phyloP scores from a whole-genome alignment of 2,113 vertebrate genomes.

The mouse (Mus musculus) region DNA sequence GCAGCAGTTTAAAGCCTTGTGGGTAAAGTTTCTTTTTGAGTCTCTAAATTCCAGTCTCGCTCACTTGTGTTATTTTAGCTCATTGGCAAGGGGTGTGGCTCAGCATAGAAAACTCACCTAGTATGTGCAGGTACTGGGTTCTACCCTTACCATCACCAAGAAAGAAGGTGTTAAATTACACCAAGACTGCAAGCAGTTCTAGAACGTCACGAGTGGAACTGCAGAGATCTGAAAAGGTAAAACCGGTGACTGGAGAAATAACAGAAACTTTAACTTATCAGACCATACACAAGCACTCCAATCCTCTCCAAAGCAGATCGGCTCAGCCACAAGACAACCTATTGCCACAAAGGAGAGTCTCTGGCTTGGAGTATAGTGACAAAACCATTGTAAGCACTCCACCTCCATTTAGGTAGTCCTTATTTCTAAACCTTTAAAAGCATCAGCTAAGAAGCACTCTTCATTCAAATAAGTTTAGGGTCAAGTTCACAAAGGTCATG shows the following conservation, averaged over 20 bases:
- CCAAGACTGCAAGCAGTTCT: background rate
- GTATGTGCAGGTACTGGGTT: background rate
- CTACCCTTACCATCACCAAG: background rate
- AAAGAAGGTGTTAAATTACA: background rate
- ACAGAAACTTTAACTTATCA: background rate
- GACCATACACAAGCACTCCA: background rate
- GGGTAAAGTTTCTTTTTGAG: background rate
- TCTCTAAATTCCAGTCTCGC: background rate
- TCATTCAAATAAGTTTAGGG: conserved; percentile 42
- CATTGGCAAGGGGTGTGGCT: background rate
- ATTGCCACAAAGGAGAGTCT: conserved; percentile 25
- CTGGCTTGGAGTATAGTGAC: background rate
- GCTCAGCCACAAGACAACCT: background rate
- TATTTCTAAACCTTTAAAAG: conserved; percentile 59
- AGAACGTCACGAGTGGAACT: background rate
- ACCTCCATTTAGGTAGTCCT: conserved; percentile 41
- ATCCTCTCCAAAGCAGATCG: background rate
- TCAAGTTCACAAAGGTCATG: background rate
- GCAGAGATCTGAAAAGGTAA: conserved; percentile 12
- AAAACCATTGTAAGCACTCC: conserved; percentile 44
- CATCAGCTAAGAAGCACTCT: conserved; percentile 57
- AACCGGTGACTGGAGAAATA: conserved; percentile 16
- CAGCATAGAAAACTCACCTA: background rate
- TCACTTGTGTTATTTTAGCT: background rate
- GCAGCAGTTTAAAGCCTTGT: background rate